Percentiles rank a stretch among this genome's conserved stretches.
Evolutionary conservation across 2,888 invertebrate species (phyloP).

Genomic region (Drosophila nr. perissopoda): DNA sequence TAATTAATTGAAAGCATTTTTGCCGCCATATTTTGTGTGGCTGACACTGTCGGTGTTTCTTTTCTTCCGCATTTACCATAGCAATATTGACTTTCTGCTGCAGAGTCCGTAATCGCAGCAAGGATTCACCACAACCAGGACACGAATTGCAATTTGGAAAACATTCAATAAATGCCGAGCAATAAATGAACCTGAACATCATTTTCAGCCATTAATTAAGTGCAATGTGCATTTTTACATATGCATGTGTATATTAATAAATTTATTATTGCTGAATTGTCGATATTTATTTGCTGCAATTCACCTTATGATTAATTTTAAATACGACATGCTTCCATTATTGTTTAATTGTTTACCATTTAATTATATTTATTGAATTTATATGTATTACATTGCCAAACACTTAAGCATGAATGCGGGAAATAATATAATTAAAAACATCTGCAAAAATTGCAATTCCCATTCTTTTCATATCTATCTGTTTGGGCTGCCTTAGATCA

Average conservation of each 20-base stretch:
- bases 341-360: neutral
- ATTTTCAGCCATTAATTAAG: conserved; percentile 53
- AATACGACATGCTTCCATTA: neutral
- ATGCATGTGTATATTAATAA: conserved; percentile 4
- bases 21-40: conserved; percentile 60
- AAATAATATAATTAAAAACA: neutral
- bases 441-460: neutral
- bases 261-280: neutral
- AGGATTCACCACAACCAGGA: neutral
- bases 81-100: conserved; percentile 72
- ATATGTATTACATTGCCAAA: neutral
- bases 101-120: conserved; percentile 5
- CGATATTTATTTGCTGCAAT: neutral
- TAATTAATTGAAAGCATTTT: conserved; percentile 79
- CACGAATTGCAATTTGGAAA: conserved; percentile 7
- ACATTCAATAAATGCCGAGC: conserved; percentile 27
- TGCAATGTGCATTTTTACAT: conserved; percentile 41
- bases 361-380: neutral
- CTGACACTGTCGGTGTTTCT: conserved; percentile 32
- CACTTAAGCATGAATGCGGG: neutral
- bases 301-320: conserved; percentile 9
- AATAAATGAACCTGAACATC: conserved; percentile 29
- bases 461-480: neutral
- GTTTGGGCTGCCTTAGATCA: neutral
- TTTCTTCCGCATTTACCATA: conserved; percentile 51